Conservation (phyloP, 1,140 invertebrate species). For the Pseudomyrmex cubaensis region DNA sequence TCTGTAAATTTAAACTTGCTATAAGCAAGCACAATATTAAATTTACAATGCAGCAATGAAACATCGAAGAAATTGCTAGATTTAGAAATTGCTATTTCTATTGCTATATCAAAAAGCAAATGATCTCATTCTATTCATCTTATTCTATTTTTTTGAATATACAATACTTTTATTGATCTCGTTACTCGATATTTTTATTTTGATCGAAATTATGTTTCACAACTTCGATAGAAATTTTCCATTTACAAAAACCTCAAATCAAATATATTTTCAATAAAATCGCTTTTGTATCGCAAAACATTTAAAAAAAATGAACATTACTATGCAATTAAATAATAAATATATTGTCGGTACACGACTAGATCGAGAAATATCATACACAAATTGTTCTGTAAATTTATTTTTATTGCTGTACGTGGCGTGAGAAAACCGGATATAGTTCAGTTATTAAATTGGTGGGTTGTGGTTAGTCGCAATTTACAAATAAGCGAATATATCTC, state of each 20-base stretch:
- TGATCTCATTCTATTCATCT: not conserved
- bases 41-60: too few relatives aligned
- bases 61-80: too few relatives aligned
- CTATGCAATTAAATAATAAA: slow-evolving; percentile 7
- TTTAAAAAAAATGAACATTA: slow-evolving; percentile 7
- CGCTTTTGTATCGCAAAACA: not conserved
- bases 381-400: slow-evolving; percentile 17
- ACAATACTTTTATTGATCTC: not conserved
- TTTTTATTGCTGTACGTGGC: not conserved
- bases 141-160: not conserved
- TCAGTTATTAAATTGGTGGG: slow-evolving; percentile 16
- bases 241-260: not conserved
- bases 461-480: slow-evolving; percentile 17
- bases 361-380: slow-evolving; percentile 2
- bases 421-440: not conserved
- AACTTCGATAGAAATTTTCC: not conserved
- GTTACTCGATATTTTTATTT: slow-evolving; percentile 14
- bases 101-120: not conserved
- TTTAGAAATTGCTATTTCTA: not conserved
- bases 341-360: not conserved
- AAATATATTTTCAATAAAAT: slow-evolving; percentile 35
- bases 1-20: too few relatives aligned
- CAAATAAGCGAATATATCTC: slow-evolving; percentile 4
- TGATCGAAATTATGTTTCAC: not conserved
- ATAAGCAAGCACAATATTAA: too few relatives aligned